Base-by-base conservation (phyloP, 2,113 vertebrate species). In the Hylia prasina region DNA sequence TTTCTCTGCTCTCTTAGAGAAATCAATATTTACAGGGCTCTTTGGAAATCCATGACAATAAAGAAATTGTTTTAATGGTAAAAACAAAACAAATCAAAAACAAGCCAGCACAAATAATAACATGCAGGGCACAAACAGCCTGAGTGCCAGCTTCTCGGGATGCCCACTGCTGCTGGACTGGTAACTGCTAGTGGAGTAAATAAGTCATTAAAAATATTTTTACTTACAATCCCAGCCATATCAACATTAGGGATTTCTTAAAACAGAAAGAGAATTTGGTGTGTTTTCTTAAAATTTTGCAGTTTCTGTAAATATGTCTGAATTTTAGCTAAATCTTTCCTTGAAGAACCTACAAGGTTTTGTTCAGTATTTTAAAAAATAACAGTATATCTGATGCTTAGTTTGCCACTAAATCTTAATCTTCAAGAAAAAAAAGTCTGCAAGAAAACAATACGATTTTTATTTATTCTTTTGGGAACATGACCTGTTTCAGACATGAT, bases 401-500 rank as follows among this genome's bases (percentile, higher is more conserved):
- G 23, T 42, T 88, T 84, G 25, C 8, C 45, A 45, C 53, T 82
- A 85, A 81, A 60, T 93, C 82, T 91, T 92, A 81, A 95, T 35
- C 23, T 95, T 56, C 61, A 93, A 71, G 60, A 93, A 93, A 88
- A 90, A 89, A 95, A 61, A 20, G 14, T 94, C 70, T 95, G 56
- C 58, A 93, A 71, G 60, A 93, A 93, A 88, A 90, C 88, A 58
- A 20, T 37, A 75, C 65, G 20, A 4, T 47, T 78, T 95, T 93
- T 31, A 81, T 95, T 97, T 23, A 37, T 77, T 44, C 40, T 95
- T 94, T 89, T 40, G 70, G 53, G 61, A 90, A 80, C 89, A 53
- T 94, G 58, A 95, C 77, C 69, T 95, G 24, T 92, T 93, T 93
- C 44, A 78, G 91, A 94, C 82, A 78, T 47, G 87, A 84, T 95